Conservation (phyloP, 2,888 invertebrate species). For the Drosophila meridiana region DNA sequence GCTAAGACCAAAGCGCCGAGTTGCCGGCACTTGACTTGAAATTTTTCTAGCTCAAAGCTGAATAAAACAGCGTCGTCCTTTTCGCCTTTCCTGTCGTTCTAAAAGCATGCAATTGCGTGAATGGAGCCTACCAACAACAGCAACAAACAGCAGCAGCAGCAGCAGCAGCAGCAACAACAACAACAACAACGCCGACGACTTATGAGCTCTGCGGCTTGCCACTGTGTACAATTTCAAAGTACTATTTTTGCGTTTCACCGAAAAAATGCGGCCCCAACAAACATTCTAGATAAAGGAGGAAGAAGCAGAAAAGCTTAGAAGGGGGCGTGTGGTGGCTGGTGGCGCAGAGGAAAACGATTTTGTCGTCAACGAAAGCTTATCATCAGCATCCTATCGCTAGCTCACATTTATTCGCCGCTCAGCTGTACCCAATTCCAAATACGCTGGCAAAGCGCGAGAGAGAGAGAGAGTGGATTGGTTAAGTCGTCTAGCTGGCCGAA, state of each 20-base stretch:
- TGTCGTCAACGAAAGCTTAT: constrained; percentile 61
- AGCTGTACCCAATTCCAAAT: not conserved
- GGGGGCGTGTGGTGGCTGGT: not conserved
- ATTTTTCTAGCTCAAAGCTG: constrained; percentile 56
- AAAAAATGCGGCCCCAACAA: constrained; percentile 57
- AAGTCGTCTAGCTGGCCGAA: not conserved
- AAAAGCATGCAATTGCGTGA: constrained; percentile 30
- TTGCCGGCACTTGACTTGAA: constrained; percentile 50
- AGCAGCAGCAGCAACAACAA: not conserved
- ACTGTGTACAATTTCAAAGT: constrained; percentile 68
- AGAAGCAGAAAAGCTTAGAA: constrained; percentile 57
- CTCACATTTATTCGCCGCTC: not conserved
- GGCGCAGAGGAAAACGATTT: constrained; percentile 63
- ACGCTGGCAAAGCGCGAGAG: not conserved
- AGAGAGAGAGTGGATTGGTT: not conserved
- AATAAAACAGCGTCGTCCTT: constrained; percentile 25
- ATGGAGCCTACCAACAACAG: constrained; percentile 14
- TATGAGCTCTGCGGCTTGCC: constrained; percentile 59
- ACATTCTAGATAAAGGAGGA: constrained; percentile 50
- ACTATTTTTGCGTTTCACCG: constrained; percentile 51
- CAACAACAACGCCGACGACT: constrained; percentile 18
- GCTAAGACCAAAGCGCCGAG: constrained; percentile 36
- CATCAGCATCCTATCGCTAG: constrained; percentile 68
- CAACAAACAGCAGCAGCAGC: not conserved
- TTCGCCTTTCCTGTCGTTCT: constrained; percentile 27